A percentile compares a stretch with the other conserved stretches of the same genome.
Conservation (phyloP, 2,113 vertebrate genomes). For the Embiotoca jacksoni region DNA sequence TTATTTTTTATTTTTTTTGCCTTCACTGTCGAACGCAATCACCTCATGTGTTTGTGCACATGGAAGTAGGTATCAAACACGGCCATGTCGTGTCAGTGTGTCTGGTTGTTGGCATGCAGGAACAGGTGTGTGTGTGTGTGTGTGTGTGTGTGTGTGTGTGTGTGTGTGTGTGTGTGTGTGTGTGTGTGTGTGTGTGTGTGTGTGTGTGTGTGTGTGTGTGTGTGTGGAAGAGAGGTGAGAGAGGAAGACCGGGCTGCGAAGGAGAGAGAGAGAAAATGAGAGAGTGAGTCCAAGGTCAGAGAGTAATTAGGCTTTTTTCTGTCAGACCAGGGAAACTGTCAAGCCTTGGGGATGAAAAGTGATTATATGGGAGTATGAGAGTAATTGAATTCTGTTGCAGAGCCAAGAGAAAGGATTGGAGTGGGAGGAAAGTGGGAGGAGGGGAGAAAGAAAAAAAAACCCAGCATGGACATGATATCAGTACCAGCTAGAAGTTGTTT, state of each 20-base stretch:
- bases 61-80: background rate
- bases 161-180: conserved; percentile 14
- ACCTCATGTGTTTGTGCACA: no score
- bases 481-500: conserved; percentile 28
- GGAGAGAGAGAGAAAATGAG: conserved; percentile 21
- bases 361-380: conserved; percentile 80
- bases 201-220: background rate
- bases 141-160: no score
- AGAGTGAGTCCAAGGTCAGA: conserved; percentile 79
- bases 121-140: conserved; percentile 43
- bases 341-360: conserved; percentile 82
- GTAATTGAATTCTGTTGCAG: conserved; percentile 80
- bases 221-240: conserved; percentile 5
- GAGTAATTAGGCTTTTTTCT: conserved; percentile 82
- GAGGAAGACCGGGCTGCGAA: background rate
- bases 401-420: conserved; percentile 61
- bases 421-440: background rate
- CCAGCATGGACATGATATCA: conserved; percentile 36
- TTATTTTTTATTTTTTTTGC: no score
- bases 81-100: background rate
- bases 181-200: background rate
- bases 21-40: no score
- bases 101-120: conserved; percentile 7
- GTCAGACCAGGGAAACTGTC: conserved; percentile 75
- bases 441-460: background rate